Base-by-base conservation (phyloP, 2,113 vertebrate genomes). In the Chelonoidis abingdonii region DNA sequence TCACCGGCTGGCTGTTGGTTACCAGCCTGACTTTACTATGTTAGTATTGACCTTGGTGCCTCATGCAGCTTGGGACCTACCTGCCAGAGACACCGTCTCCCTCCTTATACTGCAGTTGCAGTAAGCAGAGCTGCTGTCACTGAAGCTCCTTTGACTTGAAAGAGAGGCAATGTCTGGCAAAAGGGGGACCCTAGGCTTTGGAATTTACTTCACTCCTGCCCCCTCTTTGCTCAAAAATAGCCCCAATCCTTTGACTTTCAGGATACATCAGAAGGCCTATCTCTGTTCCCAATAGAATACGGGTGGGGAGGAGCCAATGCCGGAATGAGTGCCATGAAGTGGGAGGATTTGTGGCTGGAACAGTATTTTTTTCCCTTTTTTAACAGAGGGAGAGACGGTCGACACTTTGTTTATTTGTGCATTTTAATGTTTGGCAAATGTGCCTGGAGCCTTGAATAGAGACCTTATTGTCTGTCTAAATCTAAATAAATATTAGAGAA, bases 61-160 rank as follows among this genome's bases (percentile, higher is more conserved):
- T 6, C 47, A 80, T 49, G n/a, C 49, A 3, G 14, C 22, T 87
- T 84, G 47, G 8, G 47, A 41, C 10, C n/a, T 62, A 72, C 44
- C 25, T 27, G 75, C 25, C 35, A 9, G 8, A 87, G 47, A 84
- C 8, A 25, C 21, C 75, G 38, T 2, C 41, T 86, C n/a, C 50
- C 56, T 54, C 13, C n/a, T 17, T 10, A 41, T 56, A 38, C 10
- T 79, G 29, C 9, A 29, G 25, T 24, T 86, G 69, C 38, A 59
- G 41, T 29, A 47, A 80, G 25, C 17, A 83, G 29, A 83, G 2
- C 2, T 27, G 14, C 0, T 84, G 0, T 7, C 49, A 65, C 11
- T 27, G 10, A 12, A 47, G 6, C 44, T 17, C 41, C n/a, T 82
- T 84, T 75, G 22, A 5, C 80, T 62, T 86, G 59, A 91, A 54